Evolutionary conservation across 2,888 invertebrate genomes (phyloP), one percentile per base, ranked within the genome.

Genomic region (Ormyrus rosae): DNA sequence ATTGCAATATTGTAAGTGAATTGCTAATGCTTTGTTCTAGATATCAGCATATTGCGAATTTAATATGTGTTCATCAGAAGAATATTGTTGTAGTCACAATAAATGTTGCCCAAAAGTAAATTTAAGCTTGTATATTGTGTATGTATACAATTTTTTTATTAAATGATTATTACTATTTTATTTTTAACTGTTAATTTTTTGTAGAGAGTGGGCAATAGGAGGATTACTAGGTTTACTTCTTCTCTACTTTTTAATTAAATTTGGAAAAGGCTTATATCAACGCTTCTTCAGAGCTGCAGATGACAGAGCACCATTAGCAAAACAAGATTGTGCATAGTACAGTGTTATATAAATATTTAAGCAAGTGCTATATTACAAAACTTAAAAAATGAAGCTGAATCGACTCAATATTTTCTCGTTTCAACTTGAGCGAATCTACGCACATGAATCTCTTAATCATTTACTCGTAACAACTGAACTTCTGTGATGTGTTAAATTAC

Each of bases 71-170:
- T 48, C 81, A 7, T 64, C 81, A 50, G 80, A 82, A 19, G 82
- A 88, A 78, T 79, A 84, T 13, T 88, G 88, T 74, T 88, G 87
- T 74, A 86, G 74, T 2, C 79, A 84, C 48, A 86, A 87, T 81
- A 51, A 74, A 58, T 88, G 88, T 73, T 88, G 88, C 73, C n/a
- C 72, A 19, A 78, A 76, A 63, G 2, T 48, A n/a, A 65, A 53
- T 77, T 60, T 69, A 55, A 60, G 9, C 55, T 50, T 73, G 46
- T 53, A 75, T 50, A 53, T 64, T 55, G 45, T 70, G 81, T 77
- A 79, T n/a, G 68, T 65, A 60, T 61, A 68, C 9, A 4, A n/a
- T 11, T 80, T 45, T 34, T 73, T 19, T 10, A 60, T 10, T 13
- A 48, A 76, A 55, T 10, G 51, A 48, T 46, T 55, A 19, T 53